Evolutionary conservation across 2,113 vertebrate species (phyloP), one percentile per base, ranked within the genome.

Genomic region (Hyaena hyaena): DNA sequence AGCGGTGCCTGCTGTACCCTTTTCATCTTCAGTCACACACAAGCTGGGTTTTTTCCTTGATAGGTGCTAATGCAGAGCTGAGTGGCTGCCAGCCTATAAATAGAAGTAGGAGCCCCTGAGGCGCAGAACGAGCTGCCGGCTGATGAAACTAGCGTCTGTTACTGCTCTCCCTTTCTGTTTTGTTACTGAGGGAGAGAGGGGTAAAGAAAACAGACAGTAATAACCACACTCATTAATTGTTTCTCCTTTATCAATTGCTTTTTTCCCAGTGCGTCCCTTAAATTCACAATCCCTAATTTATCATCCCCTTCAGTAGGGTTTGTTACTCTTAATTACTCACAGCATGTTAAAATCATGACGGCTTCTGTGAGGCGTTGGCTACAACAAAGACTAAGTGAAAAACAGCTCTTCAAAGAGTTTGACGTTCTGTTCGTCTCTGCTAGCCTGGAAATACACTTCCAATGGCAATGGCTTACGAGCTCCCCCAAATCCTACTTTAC

Each of bases 81-180:
- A 26, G 48, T 12, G 0, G 7, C 55, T 55, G 63, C 79, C 50
- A 21, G 39, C 53, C 74, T 84, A 88, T 88, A 82, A 90, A 95
- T 63, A 86, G 76, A 95, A 93, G 50, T 16, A 63, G 81, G 81
- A 66, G 55, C 73, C 76, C 96, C 90, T 19, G 71, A 85, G 91
- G 81, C 76, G 26, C 90, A 58, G 86, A 74, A 26, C 31, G 71
- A 66, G 73, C 80, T 35, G 63, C 80, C 33, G 48, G 48, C 24
- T 45, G 73, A 83, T 21, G 93, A 93, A 90, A 74, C 53, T 61
- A 88, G 4, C 0, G 45, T 80, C 84, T 24, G 69, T 63, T 90
- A 2, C 77, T 90, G 43, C 58, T 55, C 10, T 85, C 86, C 66
- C 87, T 66, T 39, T 26, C 66, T 61, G 55, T 73, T 81, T 53